A percentile compares a stretch with the other conserved stretches of the same genome.
Conservation (phyloP, 1,140 invertebrate species). For the Papilio dardanus region DNA sequence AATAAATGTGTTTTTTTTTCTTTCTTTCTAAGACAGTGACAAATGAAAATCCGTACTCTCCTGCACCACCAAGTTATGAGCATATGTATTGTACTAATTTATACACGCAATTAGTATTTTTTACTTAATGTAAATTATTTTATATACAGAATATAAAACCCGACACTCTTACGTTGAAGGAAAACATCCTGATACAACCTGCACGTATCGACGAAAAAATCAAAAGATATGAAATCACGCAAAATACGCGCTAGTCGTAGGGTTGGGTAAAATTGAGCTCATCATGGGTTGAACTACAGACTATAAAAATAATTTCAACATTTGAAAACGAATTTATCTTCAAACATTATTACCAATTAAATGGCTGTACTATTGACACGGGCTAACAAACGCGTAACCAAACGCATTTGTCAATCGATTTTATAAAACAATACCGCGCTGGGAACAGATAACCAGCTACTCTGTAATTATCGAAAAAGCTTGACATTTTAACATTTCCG, state of each 20-base stretch:
- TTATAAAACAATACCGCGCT: constrained; percentile 26
- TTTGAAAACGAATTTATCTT: constrained; percentile 20
- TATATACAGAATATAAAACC: too few relatives aligned
- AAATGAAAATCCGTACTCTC: background rate
- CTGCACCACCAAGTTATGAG: background rate
- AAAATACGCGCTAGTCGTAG: too few relatives aligned
- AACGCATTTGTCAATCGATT: constrained; percentile 35
- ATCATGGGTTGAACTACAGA: too few relatives aligned
- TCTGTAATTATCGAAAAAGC: constrained; percentile 38
- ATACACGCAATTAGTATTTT: too few relatives aligned
- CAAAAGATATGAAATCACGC: too few relatives aligned
- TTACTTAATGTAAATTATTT: too few relatives aligned
- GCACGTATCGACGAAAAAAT: too few relatives aligned
- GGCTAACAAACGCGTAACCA: constrained; percentile 31
- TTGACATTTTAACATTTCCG: constrained; percentile 30
- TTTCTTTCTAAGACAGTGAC: background rate
- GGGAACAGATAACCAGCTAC: constrained; percentile 19
- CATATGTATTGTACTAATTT: background rate
- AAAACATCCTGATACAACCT: too few relatives aligned
- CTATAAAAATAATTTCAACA: background rate
- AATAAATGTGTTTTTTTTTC: too few relatives aligned
- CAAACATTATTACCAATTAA: constrained; percentile 32
- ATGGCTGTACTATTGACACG: constrained; percentile 30
- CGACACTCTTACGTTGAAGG: too few relatives aligned
- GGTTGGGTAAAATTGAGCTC: too few relatives aligned